phyloP scores from a whole-genome alignment of 1,140 invertebrate genomes.

The Drosophila hydei region DNA sequence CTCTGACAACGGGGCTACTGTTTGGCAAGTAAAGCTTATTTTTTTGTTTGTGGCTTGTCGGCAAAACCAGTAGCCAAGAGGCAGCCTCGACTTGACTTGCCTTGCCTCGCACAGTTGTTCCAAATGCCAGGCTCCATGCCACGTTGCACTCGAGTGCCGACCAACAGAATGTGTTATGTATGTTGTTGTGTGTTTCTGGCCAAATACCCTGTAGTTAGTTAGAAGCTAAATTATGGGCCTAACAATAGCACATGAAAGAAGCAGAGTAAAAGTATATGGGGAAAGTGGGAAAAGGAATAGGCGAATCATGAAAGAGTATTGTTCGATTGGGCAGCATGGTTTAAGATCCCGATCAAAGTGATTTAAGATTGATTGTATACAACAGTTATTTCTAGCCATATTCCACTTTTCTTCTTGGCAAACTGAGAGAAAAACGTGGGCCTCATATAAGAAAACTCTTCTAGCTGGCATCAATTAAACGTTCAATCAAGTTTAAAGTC shows the following conservation, averaged over 20 bases:
- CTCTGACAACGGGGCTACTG: constrained; percentile 69
- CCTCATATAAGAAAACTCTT: no score
- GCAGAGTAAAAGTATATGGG: neutral
- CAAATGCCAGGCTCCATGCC: constrained; percentile 54
- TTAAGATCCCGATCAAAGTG: no score
- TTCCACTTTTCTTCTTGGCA: no score
- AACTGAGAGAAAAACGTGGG: no score
- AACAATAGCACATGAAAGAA: no score
- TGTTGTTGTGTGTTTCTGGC: constrained; percentile 31
- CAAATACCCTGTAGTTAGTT: constrained; percentile 24
- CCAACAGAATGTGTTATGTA: constrained; percentile 61
- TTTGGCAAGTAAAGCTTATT: constrained; percentile 58
- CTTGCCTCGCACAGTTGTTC: constrained; percentile 46
- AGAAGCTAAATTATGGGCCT: neutral
- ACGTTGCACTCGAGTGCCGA: constrained; percentile 73
- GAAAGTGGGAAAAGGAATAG: neutral
- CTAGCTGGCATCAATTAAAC: no score
- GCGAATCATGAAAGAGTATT: no score
- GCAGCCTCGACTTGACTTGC: constrained; percentile 55
- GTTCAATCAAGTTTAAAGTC: no score
- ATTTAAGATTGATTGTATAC: no score
- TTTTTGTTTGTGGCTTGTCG: constrained; percentile 58
- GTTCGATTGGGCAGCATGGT: no score
- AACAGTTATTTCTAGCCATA: no score
- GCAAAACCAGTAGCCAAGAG: constrained; percentile 72